Percentiles rank a stretch among this genome's conserved stretches.
Evolutionary conservation across 2,113 vertebrate genomes (phyloP).

Genomic region (Peromyscus polionotus): DNA sequence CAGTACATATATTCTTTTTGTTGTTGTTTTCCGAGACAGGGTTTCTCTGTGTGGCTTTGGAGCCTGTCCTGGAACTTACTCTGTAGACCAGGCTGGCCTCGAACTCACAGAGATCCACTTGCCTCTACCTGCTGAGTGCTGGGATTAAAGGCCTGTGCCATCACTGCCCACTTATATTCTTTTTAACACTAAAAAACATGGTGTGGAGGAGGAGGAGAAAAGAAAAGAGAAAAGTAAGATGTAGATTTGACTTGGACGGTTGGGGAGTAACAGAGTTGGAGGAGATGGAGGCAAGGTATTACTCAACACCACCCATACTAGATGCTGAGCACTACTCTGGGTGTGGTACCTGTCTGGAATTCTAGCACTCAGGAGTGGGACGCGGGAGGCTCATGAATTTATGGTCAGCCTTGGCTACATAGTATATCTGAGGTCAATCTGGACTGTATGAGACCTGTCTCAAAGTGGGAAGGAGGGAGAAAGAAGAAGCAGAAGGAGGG

Average conservation of each 20-base stretch:
- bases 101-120: no score
- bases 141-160: no score
- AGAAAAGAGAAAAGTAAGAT: neutral
- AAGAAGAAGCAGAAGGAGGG: neutral
- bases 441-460: neutral
- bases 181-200: neutral
- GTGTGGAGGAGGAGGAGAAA: neutral
- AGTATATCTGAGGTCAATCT: neutral
- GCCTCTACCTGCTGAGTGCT: no score
- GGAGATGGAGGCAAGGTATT: neutral
- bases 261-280: neutral
- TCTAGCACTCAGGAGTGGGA: neutral
- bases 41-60: no score
- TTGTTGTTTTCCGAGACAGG: no score
- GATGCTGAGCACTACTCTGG: neutral
- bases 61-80: no score
- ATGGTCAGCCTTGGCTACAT: no score
- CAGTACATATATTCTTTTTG: neutral
- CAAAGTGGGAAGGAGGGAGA: neutral
- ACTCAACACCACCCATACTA: neutral
- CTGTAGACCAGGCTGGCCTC: no score
- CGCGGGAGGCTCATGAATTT: neutral
- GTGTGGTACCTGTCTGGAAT: neutral
- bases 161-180: neutral
- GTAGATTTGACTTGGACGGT: neutral